A percentile compares a stretch with the other conserved stretches of the same genome.
Conservation (phyloP, 2,113 vertebrate genomes). For the Thymallus thymallus region DNA sequence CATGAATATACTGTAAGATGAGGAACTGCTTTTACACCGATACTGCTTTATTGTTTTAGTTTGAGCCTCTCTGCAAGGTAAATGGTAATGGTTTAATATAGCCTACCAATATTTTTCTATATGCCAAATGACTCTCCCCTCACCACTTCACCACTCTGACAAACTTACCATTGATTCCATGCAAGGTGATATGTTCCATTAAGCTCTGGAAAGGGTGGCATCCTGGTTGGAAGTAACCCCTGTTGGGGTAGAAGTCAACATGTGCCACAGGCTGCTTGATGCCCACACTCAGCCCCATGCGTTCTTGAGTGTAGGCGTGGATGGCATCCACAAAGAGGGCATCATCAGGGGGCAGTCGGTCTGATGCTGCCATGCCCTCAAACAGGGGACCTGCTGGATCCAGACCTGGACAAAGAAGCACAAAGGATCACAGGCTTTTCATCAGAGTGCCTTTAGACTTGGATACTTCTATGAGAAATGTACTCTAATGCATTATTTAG, state of each 20-base stretch:
- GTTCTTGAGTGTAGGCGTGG: slow-evolving; percentile 90
- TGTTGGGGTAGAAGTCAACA: slow-evolving; percentile 95
- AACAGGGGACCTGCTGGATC: slow-evolving; percentile 92
- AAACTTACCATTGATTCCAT: slow-evolving; percentile 76
- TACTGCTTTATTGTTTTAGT: neutral
- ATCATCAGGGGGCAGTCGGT: slow-evolving; percentile 91
- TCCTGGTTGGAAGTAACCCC: slow-evolving; percentile 91
- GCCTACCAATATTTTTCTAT: too few relatives aligned
- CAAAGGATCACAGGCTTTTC: neutral
- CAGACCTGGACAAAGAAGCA: slow-evolving; percentile 74
- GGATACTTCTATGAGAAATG: neutral
- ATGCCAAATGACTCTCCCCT: too few relatives aligned
- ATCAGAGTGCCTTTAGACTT: neutral
- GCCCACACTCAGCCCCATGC: slow-evolving; percentile 92
- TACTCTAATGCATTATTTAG: neutral
- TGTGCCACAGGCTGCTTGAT: slow-evolving; percentile 92
- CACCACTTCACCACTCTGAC: neutral
- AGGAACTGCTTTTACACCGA: too few relatives aligned
- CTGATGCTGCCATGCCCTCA: slow-evolving; percentile 82
- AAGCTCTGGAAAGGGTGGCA: slow-evolving; percentile 83
- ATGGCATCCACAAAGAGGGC: slow-evolving; percentile 92
- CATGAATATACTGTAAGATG: too few relatives aligned
- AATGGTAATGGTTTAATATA: too few relatives aligned
- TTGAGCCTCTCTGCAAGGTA: neutral
- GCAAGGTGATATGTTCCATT: slow-evolving; percentile 81